Percentiles rank a stretch among this genome's conserved stretches.
Conservation (phyloP, 2,113 vertebrate species). For the Taurulus bubalis region DNA sequence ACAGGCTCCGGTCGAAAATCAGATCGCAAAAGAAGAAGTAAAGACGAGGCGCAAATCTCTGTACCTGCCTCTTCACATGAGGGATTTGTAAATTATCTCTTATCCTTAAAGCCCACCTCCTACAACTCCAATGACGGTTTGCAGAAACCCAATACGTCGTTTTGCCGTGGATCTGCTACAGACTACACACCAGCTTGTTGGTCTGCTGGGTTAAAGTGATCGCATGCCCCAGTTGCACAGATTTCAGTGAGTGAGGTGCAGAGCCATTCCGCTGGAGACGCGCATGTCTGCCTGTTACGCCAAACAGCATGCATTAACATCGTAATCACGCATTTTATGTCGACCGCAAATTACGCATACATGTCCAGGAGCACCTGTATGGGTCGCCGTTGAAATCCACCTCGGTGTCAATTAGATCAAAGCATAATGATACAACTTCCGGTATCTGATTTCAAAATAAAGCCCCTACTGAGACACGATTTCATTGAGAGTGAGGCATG, state of each 20-base stretch:
- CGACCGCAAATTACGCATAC: slow-evolving; percentile 34
- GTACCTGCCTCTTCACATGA: slow-evolving; percentile 41
- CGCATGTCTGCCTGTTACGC: background rate
- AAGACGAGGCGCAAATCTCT: slow-evolving; percentile 24
- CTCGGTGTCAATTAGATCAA: slow-evolving; percentile 15
- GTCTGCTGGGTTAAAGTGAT: slow-evolving; percentile 60
- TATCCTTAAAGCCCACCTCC: slow-evolving; percentile 14
- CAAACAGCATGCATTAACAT: slow-evolving; percentile 4
- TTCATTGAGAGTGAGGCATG: background rate
- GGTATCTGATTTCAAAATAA: slow-evolving; percentile 73
- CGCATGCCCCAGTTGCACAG: slow-evolving; percentile 61
- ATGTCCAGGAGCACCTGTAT: slow-evolving; percentile 73
- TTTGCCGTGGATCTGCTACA: slow-evolving; percentile 53
- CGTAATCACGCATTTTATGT: slow-evolving; percentile 21
- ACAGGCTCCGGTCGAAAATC: slow-evolving; percentile 42
- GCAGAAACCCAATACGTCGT: slow-evolving; percentile 44
- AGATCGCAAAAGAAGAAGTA: slow-evolving; percentile 10
- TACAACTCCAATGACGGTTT: slow-evolving; percentile 5
- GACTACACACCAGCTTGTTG: slow-evolving; percentile 64
- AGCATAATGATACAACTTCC: slow-evolving; percentile 41
- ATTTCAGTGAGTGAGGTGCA: slow-evolving; percentile 29
- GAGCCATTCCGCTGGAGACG: slow-evolving; percentile 26
- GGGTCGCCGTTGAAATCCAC: slow-evolving; percentile 8
- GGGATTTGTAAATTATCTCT: background rate
- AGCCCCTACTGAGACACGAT: slow-evolving; percentile 2